A percentile compares a stretch with the other conserved stretches of the same genome.
Evolutionary conservation across 2,888 invertebrate species (phyloP).

Genomic region (Macrophya annulata): DNA sequence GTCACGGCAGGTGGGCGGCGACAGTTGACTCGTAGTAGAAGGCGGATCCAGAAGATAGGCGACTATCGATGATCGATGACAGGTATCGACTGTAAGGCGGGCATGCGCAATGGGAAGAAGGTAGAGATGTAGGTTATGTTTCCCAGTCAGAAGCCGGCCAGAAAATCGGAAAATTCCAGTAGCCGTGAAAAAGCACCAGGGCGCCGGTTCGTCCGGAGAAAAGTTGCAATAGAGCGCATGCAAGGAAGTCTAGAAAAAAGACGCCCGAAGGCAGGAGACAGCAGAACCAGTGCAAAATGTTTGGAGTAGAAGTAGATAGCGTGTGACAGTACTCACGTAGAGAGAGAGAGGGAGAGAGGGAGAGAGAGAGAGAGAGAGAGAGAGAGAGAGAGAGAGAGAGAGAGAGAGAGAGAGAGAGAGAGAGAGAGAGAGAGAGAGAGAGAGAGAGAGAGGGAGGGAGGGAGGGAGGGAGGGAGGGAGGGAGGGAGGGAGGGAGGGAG

Average conservation of each 20-base stretch:
- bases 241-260: too few species aligned
- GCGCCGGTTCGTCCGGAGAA: neutral
- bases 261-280: neutral
- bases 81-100: neutral
- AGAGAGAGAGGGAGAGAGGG: too few species aligned
- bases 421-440: too few species aligned
- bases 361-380: too few species aligned
- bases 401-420: too few species aligned
- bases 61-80: too few species aligned
- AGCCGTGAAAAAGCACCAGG: neutral
- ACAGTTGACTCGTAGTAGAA: neutral
- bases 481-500: too few species aligned
- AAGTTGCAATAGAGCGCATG: conserved; percentile 19
- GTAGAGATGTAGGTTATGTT: neutral
- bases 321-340: neutral
- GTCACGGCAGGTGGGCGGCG: neutral
- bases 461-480: too few species aligned
- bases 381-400: too few species aligned
- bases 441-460: too few species aligned
- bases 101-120: neutral
- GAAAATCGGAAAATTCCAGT: neutral
- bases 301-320: neutral
- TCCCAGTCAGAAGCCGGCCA: neutral
- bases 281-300: conserved; percentile 4
- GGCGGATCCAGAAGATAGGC: too few species aligned